Base-by-base conservation (phyloP, 2,888 invertebrate genomes). In the Mesorhabditis sp. region DNA sequence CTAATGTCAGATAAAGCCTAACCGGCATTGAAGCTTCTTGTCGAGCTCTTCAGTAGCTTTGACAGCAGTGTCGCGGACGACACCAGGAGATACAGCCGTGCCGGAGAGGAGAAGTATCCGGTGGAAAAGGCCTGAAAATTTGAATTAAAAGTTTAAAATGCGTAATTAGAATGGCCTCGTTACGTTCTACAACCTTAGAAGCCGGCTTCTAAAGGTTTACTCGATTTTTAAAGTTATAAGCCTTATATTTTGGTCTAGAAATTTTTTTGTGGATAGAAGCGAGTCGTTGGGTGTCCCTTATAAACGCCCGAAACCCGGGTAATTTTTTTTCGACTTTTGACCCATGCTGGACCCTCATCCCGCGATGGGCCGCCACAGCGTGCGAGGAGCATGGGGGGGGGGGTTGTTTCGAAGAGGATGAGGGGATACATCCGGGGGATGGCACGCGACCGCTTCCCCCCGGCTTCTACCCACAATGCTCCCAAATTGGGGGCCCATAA, bases 41-140 rank as follows among this genome's bases (percentile, higher is more conserved):
- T 84, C 81, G 64, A 86, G 76, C 28, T 78, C 79, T 82, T 81
- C 81, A 2, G 86, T 86, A 41, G 85, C 86, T 72, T 86, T 86
- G 58, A 84, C 75, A 65, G 86, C 82, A 5, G 84, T 79, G 61
- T 83, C 78, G 5, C 86, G 70, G 4, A 86, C 85, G 7, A 78
- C 73, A 5, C 86, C 86, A 4, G 86, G 86, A 28, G 79, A 81
- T 4, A 86, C 72, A 7, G 85, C 85, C 4, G 84, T 82, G 3
- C 85, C 86, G 10, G 82, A 83, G 83, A 86, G 80, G 15, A 86
- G 74, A n/a, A 86, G 69, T 4, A 85, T 77, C 67, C 83, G 82
- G 67, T 83, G 79, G 71, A 84, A 85, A 3, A 84, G 76, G n/a
- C 83, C 83, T 81, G 69, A 1, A 50, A 50, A 50, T n/a, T n/a